phyloP scores from a whole-genome alignment of 2,797 vertebrate species.

The Nannoperca obscura region DNA sequence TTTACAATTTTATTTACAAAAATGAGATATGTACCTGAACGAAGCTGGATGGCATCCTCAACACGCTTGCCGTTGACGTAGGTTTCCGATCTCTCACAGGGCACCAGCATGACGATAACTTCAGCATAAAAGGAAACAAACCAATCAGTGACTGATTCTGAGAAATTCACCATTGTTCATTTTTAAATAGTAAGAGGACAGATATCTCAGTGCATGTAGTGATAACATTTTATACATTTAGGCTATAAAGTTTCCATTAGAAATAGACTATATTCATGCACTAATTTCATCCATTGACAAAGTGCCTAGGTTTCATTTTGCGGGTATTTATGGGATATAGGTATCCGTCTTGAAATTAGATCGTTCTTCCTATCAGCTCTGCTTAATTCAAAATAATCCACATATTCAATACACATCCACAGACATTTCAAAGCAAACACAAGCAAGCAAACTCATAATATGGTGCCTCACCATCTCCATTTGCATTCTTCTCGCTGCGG shows the following conservation, averaged over 20 bases:
- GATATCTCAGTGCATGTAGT: not conserved
- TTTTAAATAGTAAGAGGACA: not conserved
- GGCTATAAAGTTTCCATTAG: not conserved
- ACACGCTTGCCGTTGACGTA: conserved; percentile 99
- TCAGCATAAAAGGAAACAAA: conserved; percentile 55
- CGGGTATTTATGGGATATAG: not conserved
- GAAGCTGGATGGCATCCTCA: conserved; percentile 91
- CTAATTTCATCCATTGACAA: not conserved
- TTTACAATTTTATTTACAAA: not conserved
- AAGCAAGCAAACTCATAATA: conserved; percentile 13
- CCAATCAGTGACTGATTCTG: conserved; percentile 21
- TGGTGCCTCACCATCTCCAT: conserved; percentile 90
- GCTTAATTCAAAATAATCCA: not conserved
- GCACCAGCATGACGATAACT: conserved; percentile 96
- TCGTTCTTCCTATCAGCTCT: not conserved
- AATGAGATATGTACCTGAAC: conserved; percentile 88
- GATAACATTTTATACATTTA: not conserved
- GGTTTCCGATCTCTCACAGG: conserved; percentile 96
- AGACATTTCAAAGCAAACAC: not conserved
- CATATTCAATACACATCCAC: not conserved
- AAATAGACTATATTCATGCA: conserved; percentile 10
- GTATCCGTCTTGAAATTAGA: not conserved
- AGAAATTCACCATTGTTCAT: not conserved
- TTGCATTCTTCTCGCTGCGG: conserved; percentile 92
- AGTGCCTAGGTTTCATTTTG: not conserved